A percentile compares a stretch with the other conserved stretches of the same genome.
Evolutionary conservation across 2,888 invertebrate species (phyloP).

Genomic region (Sylvicola fuscatus): DNA sequence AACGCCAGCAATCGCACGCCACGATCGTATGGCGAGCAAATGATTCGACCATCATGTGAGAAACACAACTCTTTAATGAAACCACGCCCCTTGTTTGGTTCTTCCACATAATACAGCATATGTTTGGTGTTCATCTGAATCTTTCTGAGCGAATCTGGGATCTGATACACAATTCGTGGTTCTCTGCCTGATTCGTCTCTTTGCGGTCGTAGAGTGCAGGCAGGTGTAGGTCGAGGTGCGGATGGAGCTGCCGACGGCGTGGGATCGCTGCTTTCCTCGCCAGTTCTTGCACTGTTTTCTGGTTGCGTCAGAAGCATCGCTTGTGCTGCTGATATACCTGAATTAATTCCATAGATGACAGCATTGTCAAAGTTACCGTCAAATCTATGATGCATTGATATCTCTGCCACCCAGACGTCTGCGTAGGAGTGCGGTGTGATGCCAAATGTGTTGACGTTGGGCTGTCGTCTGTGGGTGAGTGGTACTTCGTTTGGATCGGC

Average conservation of each 20-base stretch:
- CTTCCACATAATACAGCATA: slow-evolving; percentile 64
- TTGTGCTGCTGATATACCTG: background rate
- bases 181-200: background rate
- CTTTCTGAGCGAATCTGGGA: background rate
- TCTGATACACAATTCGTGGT: slow-evolving; percentile 9
- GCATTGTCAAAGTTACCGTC: slow-evolving; percentile 2
- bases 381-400: slow-evolving; percentile 20
- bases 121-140: slow-evolving; percentile 26
- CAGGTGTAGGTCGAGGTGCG: too few species aligned
- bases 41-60: slow-evolving; percentile 71
- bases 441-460: too few species aligned
- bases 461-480: too few species aligned
- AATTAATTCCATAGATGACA: background rate
- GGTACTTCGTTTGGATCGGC: too few species aligned
- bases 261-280: too few species aligned
- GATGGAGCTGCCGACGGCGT: too few species aligned
- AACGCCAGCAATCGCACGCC: slow-evolving; percentile 74
- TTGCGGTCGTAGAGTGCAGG: background rate
- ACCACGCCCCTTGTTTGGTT: slow-evolving; percentile 74
- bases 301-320: background rate
- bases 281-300: too few species aligned
- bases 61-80: slow-evolving; percentile 87
- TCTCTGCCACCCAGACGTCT: slow-evolving; percentile 26
- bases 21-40: slow-evolving; percentile 75
- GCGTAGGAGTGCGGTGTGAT: slow-evolving; percentile 11